Evolutionary conservation across 1,140 invertebrate genomes (phyloP).

Genomic region (Zaprionus vittiger): DNA sequence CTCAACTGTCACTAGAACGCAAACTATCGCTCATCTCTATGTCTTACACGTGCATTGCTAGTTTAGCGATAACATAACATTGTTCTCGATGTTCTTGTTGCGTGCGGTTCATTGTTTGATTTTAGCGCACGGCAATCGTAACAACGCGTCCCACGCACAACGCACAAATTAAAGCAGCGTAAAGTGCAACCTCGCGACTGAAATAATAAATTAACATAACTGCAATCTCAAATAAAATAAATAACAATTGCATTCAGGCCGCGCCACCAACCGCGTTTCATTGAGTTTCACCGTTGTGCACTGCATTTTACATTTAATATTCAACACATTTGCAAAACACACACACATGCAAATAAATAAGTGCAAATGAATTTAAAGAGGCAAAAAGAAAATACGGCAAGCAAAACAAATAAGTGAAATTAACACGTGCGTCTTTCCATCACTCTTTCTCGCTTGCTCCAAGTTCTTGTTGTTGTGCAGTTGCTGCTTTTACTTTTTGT

Average conservation of each 20-base stretch:
- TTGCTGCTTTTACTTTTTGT: slow-evolving; percentile 53
- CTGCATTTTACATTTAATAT: slow-evolving; percentile 30
- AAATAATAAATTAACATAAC: slow-evolving; percentile 43
- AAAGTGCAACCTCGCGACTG: slow-evolving; percentile 31
- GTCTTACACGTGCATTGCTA: slow-evolving; percentile 30
- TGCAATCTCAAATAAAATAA: background rate
- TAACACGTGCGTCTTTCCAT: slow-evolving; percentile 52
- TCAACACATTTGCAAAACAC: slow-evolving; percentile 20
- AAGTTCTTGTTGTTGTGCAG: slow-evolving; percentile 23
- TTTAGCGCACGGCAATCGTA: slow-evolving; percentile 42
- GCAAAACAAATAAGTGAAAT: slow-evolving; percentile 66
- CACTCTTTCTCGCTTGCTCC: background rate
- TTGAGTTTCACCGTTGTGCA: slow-evolving; percentile 18
- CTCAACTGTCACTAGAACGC: background rate
- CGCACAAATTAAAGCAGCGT: slow-evolving; percentile 43
- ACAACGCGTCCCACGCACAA: slow-evolving; percentile 37
- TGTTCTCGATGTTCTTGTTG: slow-evolving; percentile 59
- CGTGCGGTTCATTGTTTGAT: slow-evolving; percentile 56
- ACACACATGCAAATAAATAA: slow-evolving; percentile 13
- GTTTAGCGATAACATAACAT: slow-evolving; percentile 46
- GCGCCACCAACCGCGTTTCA: slow-evolving; percentile 16
- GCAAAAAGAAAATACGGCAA: slow-evolving; percentile 32
- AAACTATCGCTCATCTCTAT: background rate
- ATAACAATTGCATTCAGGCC: slow-evolving; percentile 21
- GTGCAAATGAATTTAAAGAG: slow-evolving; percentile 41